A percentile compares a stretch with the other conserved stretches of the same genome.
Evolutionary conservation across 1,140 invertebrate species (phyloP).

Genomic region (Drosophila orosa): DNA sequence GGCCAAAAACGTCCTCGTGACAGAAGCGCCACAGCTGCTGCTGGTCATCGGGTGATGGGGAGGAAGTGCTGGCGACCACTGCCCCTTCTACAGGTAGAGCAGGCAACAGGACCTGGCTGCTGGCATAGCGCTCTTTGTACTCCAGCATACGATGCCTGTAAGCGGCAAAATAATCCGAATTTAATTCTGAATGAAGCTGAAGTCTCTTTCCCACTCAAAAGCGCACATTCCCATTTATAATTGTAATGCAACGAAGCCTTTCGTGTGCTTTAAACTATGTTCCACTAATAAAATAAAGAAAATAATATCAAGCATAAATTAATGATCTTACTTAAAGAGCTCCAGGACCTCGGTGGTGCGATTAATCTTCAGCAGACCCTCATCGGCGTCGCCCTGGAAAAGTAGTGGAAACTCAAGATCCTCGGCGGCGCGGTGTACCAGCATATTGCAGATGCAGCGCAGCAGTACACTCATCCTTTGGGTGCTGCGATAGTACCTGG

Average conservation of each 20-base stretch:
- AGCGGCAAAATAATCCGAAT: not conserved
- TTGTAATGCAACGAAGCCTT: too few species aligned
- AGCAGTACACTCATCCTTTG: slow-evolving; percentile 90
- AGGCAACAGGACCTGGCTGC: slow-evolving; percentile 84
- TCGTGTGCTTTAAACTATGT: not conserved
- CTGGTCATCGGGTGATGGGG: slow-evolving; percentile 54
- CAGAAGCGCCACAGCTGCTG: slow-evolving; percentile 88
- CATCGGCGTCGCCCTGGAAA: slow-evolving; percentile 88
- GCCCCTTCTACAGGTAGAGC: slow-evolving; percentile 39
- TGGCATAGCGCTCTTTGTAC: slow-evolving; percentile 82
- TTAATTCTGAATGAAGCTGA: not conserved
- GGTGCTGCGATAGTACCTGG: slow-evolving; percentile 91
- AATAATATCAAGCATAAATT: not conserved
- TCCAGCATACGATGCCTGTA: slow-evolving; percentile 62
- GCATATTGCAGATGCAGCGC: slow-evolving; percentile 89
- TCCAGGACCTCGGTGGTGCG: slow-evolving; percentile 72
- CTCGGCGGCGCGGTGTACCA: slow-evolving; percentile 86
- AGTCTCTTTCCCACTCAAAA: too few species aligned
- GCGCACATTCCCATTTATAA: too few species aligned
- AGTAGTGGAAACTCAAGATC: slow-evolving; percentile 86
- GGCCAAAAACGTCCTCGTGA: slow-evolving; percentile 88
- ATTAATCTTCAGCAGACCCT: slow-evolving; percentile 75
- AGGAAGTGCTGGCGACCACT: not conserved
- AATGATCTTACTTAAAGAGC: slow-evolving; percentile 63
- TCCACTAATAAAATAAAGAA: not conserved